These are phyloP conservation scores for Heliconius ismenius DNA, from an alignment of 2,888 invertebrate species.

Conservation along the genomic window DNA sequence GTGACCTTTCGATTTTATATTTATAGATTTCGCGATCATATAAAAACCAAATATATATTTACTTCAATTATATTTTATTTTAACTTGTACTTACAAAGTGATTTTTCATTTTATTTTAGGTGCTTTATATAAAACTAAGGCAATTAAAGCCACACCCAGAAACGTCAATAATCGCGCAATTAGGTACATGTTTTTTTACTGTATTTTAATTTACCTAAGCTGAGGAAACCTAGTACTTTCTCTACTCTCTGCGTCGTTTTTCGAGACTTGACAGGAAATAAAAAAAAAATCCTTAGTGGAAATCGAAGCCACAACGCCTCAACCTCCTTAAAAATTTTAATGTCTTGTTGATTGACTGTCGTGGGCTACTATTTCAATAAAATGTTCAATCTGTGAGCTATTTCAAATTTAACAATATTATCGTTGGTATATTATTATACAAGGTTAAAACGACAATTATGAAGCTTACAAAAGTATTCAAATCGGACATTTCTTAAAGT, in stretches of 20 bases:
- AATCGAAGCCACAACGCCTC: not conserved
- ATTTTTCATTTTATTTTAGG: not conserved
- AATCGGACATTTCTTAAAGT: constrained; percentile 35
- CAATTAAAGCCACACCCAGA: not conserved
- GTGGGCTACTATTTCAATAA: not conserved
- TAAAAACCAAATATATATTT: no score
- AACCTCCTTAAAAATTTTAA: not conserved
- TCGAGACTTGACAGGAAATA: not conserved
- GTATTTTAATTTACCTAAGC: no score
- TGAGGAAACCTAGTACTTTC: no score
- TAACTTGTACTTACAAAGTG: not conserved
- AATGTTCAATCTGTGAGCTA: not conserved
- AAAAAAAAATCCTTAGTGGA: not conserved
- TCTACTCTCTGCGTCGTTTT: no score
- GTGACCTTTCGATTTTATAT: no score
- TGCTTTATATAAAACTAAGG: not conserved
- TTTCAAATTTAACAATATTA: not conserved
- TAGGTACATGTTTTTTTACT: no score
- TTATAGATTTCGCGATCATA: no score
- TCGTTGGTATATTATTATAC: not conserved
- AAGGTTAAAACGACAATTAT: constrained; percentile 24
- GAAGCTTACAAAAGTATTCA: constrained; percentile 27
- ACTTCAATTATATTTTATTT: no score
- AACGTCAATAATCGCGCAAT: not conserved
- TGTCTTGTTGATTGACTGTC: not conserved